These are phyloP conservation scores for Rhagoletis zephyria DNA, from an alignment of 1,140 invertebrate genomes.

Conservation along the genomic window DNA sequence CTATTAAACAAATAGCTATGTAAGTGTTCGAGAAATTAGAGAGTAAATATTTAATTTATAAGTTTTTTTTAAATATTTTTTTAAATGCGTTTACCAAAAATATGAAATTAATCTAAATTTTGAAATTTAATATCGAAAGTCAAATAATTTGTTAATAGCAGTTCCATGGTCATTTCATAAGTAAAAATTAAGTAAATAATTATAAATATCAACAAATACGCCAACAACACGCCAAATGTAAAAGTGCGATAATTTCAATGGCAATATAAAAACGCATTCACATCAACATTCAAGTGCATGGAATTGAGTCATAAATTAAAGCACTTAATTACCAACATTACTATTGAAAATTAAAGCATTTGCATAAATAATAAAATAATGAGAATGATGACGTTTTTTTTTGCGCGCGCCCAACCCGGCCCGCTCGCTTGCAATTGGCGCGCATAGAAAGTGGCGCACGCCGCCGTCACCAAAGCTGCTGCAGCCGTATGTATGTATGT, in stretches of 20 bases:
- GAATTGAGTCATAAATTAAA: slow-evolving; percentile 47
- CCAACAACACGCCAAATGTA: background rate
- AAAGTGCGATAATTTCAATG: background rate
- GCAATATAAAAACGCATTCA: background rate
- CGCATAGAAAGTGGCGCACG: slow-evolving; percentile 38
- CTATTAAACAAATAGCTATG: too few species aligned
- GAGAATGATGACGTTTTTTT: slow-evolving; percentile 12
- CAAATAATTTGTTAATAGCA: background rate
- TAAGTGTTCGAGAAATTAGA: too few species aligned
- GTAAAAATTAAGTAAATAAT: background rate
- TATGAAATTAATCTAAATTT: background rate
- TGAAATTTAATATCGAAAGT: background rate
- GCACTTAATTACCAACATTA: slow-evolving; percentile 47
- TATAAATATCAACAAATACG: background rate
- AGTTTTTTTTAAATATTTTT: too few species aligned
- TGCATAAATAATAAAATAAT: slow-evolving; percentile 45
- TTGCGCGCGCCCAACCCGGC: background rate
- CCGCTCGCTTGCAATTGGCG: background rate
- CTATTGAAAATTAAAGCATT: slow-evolving; percentile 51
- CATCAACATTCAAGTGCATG: slow-evolving; percentile 37
- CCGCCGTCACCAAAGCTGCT: slow-evolving; percentile 1
- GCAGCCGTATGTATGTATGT: background rate
- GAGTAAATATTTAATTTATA: too few species aligned
- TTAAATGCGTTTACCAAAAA: too few species aligned
- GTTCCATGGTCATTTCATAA: background rate